Percentiles rank a stretch among this genome's conserved stretches.
phyloP scores from a whole-genome alignment of 1,140 invertebrate species.

The Drosophila grimshawi region DNA sequence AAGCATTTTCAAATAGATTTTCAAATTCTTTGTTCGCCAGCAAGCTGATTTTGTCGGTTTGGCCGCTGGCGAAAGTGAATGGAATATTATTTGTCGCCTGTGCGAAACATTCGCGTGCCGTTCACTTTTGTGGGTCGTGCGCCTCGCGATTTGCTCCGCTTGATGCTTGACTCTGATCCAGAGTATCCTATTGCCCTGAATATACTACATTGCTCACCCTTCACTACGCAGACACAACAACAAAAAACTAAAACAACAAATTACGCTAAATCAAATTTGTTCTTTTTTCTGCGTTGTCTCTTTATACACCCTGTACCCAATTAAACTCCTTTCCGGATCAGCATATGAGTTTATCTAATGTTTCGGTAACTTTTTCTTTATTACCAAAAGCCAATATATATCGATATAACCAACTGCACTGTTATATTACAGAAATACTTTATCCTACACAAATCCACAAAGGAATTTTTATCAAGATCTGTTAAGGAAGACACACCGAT shows the following conservation, averaged over 20 bases:
- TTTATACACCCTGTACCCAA: background rate
- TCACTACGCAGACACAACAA: slow-evolving; percentile 22
- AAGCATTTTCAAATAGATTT: background rate
- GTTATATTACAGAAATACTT: too few relatives aligned
- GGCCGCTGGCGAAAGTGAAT: background rate
- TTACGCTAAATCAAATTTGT: slow-evolving; percentile 65
- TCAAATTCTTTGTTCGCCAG: background rate
- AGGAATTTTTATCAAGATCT: too few relatives aligned
- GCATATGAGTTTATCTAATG: too few relatives aligned
- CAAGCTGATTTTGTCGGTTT: too few relatives aligned
- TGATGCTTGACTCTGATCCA: slow-evolving; percentile 44
- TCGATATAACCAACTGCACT: too few relatives aligned
- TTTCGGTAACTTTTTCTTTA: too few relatives aligned
- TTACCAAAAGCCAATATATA: too few relatives aligned
- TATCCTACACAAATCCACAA: too few relatives aligned
- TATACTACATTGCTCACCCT: slow-evolving; percentile 1
- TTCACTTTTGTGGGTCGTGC: slow-evolving; percentile 8
- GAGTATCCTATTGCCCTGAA: background rate
- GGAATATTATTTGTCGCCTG: slow-evolving; percentile 20
- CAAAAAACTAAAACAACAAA: slow-evolving; percentile 64
- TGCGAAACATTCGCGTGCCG: background rate
- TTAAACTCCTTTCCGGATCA: too few relatives aligned
- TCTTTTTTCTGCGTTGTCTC: slow-evolving; percentile 28
- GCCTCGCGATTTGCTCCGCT: slow-evolving; percentile 45
- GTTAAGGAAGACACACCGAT: too few relatives aligned